Conservation (phyloP, 2,888 invertebrate genomes). For the Lepetodrilus schrolli region DNA sequence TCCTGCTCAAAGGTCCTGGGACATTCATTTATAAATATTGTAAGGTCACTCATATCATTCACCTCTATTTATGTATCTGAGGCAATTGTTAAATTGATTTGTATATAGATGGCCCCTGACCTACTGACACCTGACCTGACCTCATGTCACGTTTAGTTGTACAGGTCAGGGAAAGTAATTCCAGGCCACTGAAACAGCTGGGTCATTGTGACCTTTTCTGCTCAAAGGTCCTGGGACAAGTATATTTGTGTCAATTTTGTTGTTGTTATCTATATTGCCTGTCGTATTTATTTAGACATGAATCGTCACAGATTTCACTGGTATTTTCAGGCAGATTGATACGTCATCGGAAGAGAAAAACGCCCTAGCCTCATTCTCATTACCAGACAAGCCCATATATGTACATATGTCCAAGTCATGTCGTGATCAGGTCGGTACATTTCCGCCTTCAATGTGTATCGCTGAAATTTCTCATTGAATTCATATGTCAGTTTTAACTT, state of each 20-base stretch:
- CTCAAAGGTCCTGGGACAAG: constrained; percentile 2
- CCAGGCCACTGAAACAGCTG: constrained; percentile 10
- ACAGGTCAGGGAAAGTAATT: neutral
- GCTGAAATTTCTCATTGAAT: too few species aligned
- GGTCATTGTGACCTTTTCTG: neutral
- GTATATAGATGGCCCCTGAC: neutral
- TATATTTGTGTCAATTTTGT: too few species aligned
- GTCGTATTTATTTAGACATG: too few species aligned
- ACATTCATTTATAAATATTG: too few species aligned
- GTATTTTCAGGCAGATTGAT: constrained; percentile 57
- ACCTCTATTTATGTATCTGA: too few species aligned
- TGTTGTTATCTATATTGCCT: neutral
- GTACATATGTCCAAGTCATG: constrained; percentile 50
- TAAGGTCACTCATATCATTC: too few species aligned
- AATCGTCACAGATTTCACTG: too few species aligned
- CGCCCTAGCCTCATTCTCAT: constrained; percentile 67
- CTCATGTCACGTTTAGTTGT: constrained; percentile 28
- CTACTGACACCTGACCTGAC: constrained; percentile 7
- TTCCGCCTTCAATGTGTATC: too few species aligned
- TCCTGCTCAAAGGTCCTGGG: neutral
- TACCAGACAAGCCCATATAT: constrained; percentile 68
- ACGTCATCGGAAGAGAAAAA: constrained; percentile 56
- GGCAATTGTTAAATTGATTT: too few species aligned
- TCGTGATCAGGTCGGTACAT: constrained; percentile 53
- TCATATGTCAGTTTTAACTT: too few species aligned